Evolutionary conservation across 2,797 vertebrate species (phyloP), one percentile per base, ranked within the genome.

Genomic region (Podarcis lilfordi): DNA sequence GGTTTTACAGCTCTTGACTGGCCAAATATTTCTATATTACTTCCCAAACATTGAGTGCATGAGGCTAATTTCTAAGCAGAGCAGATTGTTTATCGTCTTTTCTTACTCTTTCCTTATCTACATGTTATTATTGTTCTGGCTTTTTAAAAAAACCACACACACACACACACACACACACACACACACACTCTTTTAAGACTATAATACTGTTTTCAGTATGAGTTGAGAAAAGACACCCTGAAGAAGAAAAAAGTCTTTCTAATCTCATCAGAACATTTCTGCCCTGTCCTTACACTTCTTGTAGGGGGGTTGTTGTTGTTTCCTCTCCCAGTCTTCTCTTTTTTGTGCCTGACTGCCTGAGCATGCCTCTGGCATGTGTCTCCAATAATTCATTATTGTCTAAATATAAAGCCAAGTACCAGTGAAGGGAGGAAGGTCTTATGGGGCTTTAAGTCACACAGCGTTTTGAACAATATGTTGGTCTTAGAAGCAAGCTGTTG

Each of bases 341-440:
- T 80, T 55, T 7, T 8, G 45, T 86, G 89, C 84, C 9, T 89
- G 86, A n/a, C 88, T 86, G 88, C 91, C 87, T 88, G 78, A 43
- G 87, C 75, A 0, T 85, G 75, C 80, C 80, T 50, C 72, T 85
- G 88, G 91, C 90, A 66, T n/a, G 71, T 83, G 84, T 89, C 86
- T 82, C 89, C 78, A 75, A 13, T 89, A 88, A 92, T 89, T 89
- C 89, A 80, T 91, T 89, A 80, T 27, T 45, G 69, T 37, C 91
- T 89, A 3, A 72, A 79, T 55, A 69, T 66, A 82, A 84, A 90
- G 69, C 15, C 5, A 84, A 81, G 75, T 7, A 45, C 21, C 11
- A 85, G 43, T 84, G n/a, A 66, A 2, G 85, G 74, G 40, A 78
- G 64, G 75, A 69, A 89, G 72, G 50, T 84, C 75, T 75, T 25